Percentiles rank a stretch among this genome's conserved stretches.
phyloP scores from a whole-genome alignment of 2,888 invertebrate genomes.

The Oscheius onirici region DNA sequence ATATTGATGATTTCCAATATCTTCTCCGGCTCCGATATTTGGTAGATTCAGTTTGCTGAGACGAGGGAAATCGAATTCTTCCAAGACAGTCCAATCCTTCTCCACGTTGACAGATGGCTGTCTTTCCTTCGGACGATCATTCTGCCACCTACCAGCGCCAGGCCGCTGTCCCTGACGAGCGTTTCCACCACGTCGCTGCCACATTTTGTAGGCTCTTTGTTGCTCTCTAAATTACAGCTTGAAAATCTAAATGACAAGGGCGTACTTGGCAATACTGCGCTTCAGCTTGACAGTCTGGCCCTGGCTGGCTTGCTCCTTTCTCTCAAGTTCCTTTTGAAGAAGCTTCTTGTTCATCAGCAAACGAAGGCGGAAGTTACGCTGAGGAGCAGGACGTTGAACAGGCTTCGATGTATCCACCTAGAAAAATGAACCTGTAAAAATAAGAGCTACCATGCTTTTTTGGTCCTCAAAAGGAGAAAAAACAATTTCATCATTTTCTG shows the following conservation, averaged over 20 bases:
- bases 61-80: constrained; percentile 96
- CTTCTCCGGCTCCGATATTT: constrained; percentile 82
- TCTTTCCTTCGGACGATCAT: constrained; percentile 60
- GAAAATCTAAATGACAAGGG: too few relatives aligned
- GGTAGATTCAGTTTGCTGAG: constrained; percentile 88
- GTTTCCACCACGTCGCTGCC: constrained; percentile 77
- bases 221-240: constrained; percentile 71
- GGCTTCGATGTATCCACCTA: constrained; percentile 82
- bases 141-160: constrained; percentile 55
- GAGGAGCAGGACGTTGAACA: constrained; percentile 46
- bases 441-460: too few relatives aligned
- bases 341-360: constrained; percentile 63
- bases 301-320: constrained; percentile 68
- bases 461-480: too few relatives aligned
- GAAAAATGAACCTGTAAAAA: neutral
- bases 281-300: constrained; percentile 69
- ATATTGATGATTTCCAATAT: constrained; percentile 80
- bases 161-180: constrained; percentile 56
- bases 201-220: constrained; percentile 84
- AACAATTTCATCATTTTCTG: too few relatives aligned
- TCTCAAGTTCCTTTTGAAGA: constrained; percentile 68
- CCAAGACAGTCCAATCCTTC: constrained; percentile 92
- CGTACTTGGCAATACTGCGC: constrained; percentile 64
- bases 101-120: constrained; percentile 73
- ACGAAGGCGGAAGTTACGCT: constrained; percentile 61